phyloP scores from a whole-genome alignment of 1,140 invertebrate species.

The Drosophila obscura region DNA sequence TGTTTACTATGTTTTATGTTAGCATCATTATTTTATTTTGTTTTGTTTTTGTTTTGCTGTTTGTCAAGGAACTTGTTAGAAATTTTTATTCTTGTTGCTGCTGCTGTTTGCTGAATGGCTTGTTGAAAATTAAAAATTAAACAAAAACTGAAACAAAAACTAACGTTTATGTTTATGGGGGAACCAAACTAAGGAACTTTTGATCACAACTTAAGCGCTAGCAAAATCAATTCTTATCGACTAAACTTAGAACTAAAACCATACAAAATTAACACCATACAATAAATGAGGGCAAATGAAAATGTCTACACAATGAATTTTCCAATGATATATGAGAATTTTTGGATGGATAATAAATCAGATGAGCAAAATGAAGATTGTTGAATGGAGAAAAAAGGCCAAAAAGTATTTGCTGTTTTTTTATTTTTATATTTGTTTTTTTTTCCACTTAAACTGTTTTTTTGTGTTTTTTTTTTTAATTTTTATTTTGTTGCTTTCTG shows the following conservation, averaged over 20 bases:
- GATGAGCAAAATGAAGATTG: slow-evolving; percentile 11
- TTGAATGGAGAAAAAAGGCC: slow-evolving; percentile 47
- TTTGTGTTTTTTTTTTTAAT: slow-evolving; percentile 1
- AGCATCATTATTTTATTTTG: slow-evolving; percentile 15
- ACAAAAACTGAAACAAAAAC: slow-evolving; percentile 64
- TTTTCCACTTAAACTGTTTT: slow-evolving; percentile 43
- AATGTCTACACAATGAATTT: slow-evolving; percentile 53
- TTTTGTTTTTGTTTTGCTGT: slow-evolving; percentile 49
- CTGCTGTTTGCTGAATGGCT: slow-evolving; percentile 70
- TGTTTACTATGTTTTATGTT: slow-evolving; percentile 26
- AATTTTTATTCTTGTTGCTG: slow-evolving; percentile 67
- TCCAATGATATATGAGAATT: slow-evolving; percentile 40
- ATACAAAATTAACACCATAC: slow-evolving; percentile 22
- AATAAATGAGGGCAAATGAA: slow-evolving; percentile 34
- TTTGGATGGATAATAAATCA: slow-evolving; percentile 17
- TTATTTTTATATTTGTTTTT: slow-evolving; percentile 54
- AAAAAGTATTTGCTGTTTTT: slow-evolving; percentile 56
- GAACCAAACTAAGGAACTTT: slow-evolving; percentile 82
- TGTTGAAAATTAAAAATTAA: slow-evolving; percentile 64
- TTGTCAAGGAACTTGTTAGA: slow-evolving; percentile 74
- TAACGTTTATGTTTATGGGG: slow-evolving; percentile 54
- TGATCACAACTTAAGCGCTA: slow-evolving; percentile 78
- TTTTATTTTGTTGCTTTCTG: slow-evolving; percentile 13
- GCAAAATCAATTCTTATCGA: slow-evolving; percentile 44
- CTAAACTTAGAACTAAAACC: slow-evolving; percentile 47